Base-by-base conservation (phyloP, 2,797 vertebrate species). In the Phylloscopus collybita region DNA sequence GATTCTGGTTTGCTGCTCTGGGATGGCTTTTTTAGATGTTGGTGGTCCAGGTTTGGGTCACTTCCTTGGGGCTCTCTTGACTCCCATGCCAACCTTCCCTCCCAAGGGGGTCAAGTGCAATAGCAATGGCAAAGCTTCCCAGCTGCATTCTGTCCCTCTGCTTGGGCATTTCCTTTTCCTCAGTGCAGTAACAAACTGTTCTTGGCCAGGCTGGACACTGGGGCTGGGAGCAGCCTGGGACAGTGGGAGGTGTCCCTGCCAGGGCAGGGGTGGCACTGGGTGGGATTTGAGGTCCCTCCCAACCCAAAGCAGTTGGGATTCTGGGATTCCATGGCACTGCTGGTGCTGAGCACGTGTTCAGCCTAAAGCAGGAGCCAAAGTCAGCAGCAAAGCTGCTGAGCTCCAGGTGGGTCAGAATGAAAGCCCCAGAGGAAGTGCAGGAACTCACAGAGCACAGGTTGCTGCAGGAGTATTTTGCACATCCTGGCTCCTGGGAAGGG, bases 271-370 rank as follows among this genome's bases (percentile, higher is more conserved):
- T 29, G 72, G 56, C 1, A 5, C 12, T 19, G 30, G 49, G 1
- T 4, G 73, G 23, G 14, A 0, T 61, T 5, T 62, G 0, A 2
- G 13, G 25, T 21, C 30, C 27, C 11, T 40, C 1, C 49, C 29
- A 60, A 0, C 34, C 29, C 74, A 80, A 44, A 2, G 6, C 44
- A 27, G 4, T 23, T 71, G 32, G 30, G 59, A 56, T 57, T 57
- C 44, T 27, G 44, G 4, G 57, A 64, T 57, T 71, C 66, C 18
- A 22, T 13, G 42, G 6, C 26, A 16, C 49, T 62, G 49, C 83
- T 26, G 22, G 42, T 25, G 38, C 56, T 34, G 32, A 72, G 27
- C 15, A 9, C 1, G 2, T 1, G 23, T 36, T 82, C 54, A 59
- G 0, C 42, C 45, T 42, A 4, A 65, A 65, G 87, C 32, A 65